Conservation (phyloP, 2,888 invertebrate species). For the Rhodophaea formosa region DNA sequence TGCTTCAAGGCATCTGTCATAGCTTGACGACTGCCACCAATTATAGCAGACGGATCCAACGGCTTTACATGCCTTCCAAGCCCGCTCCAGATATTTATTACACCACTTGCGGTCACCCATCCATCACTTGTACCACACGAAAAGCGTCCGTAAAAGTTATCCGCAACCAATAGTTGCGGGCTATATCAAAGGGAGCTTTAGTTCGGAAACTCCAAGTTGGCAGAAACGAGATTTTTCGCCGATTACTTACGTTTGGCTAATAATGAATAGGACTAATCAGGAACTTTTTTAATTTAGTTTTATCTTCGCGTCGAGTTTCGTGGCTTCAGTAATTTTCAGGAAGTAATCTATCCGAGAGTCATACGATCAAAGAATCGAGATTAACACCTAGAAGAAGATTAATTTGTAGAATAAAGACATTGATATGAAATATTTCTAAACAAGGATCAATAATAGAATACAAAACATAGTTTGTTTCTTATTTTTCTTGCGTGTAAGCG, state of each 20-base stretch:
- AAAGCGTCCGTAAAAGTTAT: constrained; percentile 40
- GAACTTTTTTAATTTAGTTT: constrained; percentile 33
- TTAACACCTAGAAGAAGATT: no score
- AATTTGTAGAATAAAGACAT: no score
- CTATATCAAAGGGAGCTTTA: constrained; percentile 51
- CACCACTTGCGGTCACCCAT: no score
- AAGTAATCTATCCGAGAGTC: not conserved
- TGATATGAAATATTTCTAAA: no score
- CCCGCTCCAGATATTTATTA: no score
- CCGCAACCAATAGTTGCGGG: constrained; percentile 58
- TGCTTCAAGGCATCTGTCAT: no score
- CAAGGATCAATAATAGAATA: no score
- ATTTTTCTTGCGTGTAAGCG: no score
- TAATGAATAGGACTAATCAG: constrained; percentile 35
- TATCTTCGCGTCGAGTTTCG: not conserved
- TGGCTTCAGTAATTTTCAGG: not conserved
- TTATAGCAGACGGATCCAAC: no score
- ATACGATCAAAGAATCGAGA: not conserved
- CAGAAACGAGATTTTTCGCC: constrained; percentile 30
- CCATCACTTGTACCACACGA: not conserved
- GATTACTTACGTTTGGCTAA: constrained; percentile 33
- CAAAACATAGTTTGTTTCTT: no score
- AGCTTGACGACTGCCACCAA: no score
- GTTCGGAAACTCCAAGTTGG: constrained; percentile 37
- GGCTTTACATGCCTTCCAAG: no score